Evolutionary conservation across 2,888 invertebrate genomes (phyloP), one percentile per base, ranked within the genome.

Genomic region (Orthosia gracilis): DNA sequence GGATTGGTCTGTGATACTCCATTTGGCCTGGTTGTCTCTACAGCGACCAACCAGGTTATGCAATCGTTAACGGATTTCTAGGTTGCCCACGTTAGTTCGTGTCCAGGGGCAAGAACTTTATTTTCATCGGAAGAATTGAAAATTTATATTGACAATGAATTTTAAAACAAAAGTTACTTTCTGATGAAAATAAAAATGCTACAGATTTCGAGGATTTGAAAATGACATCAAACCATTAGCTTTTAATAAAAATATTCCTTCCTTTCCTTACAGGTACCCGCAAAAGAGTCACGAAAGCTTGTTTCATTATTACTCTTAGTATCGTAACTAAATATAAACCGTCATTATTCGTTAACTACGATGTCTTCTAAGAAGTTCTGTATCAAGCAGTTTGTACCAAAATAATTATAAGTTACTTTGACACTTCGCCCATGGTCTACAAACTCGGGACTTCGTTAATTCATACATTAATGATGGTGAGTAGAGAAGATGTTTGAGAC

Each of bases 331-430:
- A 57, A 21, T 21, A 9, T 18, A 54, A 49, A 50, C n/a, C 7
- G 66, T 5, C 7, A 63, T 54, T 58, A 55, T 55, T 78, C 57
- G 52, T 40, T 63, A 78, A 65, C 50, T 52, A 40, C 1, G 50
- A 40, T 13, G n/a, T 66, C 47, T 61, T 54, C 62, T 18, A 62
- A 21, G 21, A 54, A 78, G 17, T 62, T 2, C 11, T 45, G 26
- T 21, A 17, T n/a, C 26, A 66, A 74, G n/a, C n/a, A 23, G 45
- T 66, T 63, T 3, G 49, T 18, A 58, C 58, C 23, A 50, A 69
- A 75, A 74, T 75, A 69, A 78, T 69, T 63, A 69, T 12, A 78
- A 75, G 52, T 78, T 58, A 69, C 66, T 79, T 79, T 66, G 75
- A 67, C 45, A 69, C 65, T 79, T 78, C 15, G 17, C n/a, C 40